Evolutionary conservation across 2,113 vertebrate genomes (phyloP), one percentile per base, ranked within the genome.

Genomic region (Dunckerocampus dactyliophorus): DNA sequence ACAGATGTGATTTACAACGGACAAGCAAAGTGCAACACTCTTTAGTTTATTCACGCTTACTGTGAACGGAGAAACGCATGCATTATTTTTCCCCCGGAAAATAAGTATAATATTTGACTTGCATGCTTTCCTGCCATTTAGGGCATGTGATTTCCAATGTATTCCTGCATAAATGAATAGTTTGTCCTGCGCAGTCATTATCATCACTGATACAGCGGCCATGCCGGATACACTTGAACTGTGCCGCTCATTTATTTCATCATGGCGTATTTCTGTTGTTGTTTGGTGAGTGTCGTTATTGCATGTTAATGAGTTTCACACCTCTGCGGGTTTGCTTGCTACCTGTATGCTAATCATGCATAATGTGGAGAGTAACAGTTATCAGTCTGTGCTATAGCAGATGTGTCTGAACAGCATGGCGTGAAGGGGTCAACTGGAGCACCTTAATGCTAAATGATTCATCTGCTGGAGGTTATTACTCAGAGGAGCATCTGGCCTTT

Each of bases 401-500:
- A 15, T 20, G 59, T 54, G 55, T 21, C n/a, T 49, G 47, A 24
- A 63, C 59, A 43, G 42, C 47, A 55, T 59, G 61, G 63, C 59
- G 59, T 68, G 52, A 56, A 51, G 8, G 31, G 75, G 72, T 81
- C 80, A 81, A 67, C 77, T 16, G 69, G 50, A 42, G 60, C 65
- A 48, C 59, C 67, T 48, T 66, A 60, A 74, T 65, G 57, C 60
- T 79, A 81, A 78, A 75, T 74, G 72, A 79, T 82, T 76, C 68
- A 73, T 70, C 75, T 85, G 83, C 83, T 72, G 80, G 58, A 77
- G 81, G 77, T 85, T 77, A 85, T 88, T 78, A 78, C 74, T 85
- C 77, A 75, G 71, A 77, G 75, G 74, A 80, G 69, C 72, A 74
- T 77, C 56, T 87, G 85, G 83, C 87, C 87, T 86, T 88, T 87